phyloP scores from a whole-genome alignment of 23 tunicate species.

The Trididemnum nubilum region DNA sequence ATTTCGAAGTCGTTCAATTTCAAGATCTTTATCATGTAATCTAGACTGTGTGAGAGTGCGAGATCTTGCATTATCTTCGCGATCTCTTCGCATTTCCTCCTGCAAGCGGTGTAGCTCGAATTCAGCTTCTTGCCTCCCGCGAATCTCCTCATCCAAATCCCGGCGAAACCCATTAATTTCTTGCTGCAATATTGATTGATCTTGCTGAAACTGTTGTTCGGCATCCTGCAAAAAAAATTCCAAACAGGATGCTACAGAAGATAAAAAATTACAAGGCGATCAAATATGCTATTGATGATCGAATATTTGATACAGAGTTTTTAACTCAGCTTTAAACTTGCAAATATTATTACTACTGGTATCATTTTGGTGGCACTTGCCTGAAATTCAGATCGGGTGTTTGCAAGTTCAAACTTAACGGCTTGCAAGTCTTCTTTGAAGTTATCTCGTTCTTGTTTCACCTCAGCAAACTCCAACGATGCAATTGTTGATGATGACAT shows the following conservation, averaged over 20 bases:
- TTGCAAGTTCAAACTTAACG: conserved; percentile 32
- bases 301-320: too few relatives aligned
- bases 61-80: conserved; percentile 56
- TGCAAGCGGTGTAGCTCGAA: conserved; percentile 47
- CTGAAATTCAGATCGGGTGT: conserved; percentile 57
- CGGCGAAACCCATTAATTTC: conserved; percentile 48
- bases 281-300: too few relatives aligned
- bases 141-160: conserved; percentile 52
- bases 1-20: conserved; percentile 62
- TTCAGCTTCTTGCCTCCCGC: conserved; percentile 53
- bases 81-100: conserved; percentile 55
- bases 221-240: conserved; percentile 42
- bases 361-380: too few relatives aligned
- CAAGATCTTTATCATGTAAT: conserved; percentile 69
- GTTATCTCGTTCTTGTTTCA: conserved; percentile 70
- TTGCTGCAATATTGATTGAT: conserved; percentile 48
- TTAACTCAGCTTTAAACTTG: too few relatives aligned
- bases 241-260: neutral
- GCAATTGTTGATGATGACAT: conserved; percentile 72
- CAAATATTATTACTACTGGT: too few relatives aligned
- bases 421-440: conserved; percentile 52
- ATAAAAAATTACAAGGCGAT: too few relatives aligned
- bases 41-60: conserved; percentile 56
- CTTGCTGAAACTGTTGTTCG: conserved; percentile 86
- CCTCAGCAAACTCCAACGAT: conserved; percentile 66